Evolutionary conservation across 1,140 invertebrate species (phyloP), one percentile per base, ranked within the genome.

Genomic region (Tyrophagus putrescentiae): DNA sequence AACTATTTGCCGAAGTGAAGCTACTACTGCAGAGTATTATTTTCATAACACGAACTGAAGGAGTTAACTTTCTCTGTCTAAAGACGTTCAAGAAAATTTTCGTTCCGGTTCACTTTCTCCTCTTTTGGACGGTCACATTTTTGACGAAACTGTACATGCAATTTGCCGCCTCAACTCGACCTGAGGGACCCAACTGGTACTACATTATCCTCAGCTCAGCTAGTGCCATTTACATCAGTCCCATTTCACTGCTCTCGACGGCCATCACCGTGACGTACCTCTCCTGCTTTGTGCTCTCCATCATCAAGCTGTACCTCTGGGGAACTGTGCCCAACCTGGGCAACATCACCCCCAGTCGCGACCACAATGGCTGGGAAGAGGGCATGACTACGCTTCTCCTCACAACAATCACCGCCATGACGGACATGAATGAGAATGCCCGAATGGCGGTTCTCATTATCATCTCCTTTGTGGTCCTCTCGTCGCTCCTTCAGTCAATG

Each of bases 401-500:
- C 11, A 75, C 76, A n/a, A 60, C 76, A 16, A 77, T 79, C 68
- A 78, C 77, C 1, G 76, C 76, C 18, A 65, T 80, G 0, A 70
- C 77, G 4, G 73, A 76, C 45, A 70, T 79, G 60, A 70, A 72
- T 56, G 73, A 76, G 62, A 69, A 76, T n/a, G 71, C 76, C 27
- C 69, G 78, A 31, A 72, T 76, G 54, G 77, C 76, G 45, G 71
- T 77, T 0, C 72, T 79, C 66, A 75, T 74, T 36, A 73, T 80
- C 18, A 71, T 79, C 6, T 64, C 78, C 6, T 78, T 79, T 56
- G 76, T 79, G 57, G 76, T 77, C 39, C 62, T 74, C 6, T 77
- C 77, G 1, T 78, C 78, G 4, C 68, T 80, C 13, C 71, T 79
- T 21, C 76, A 79, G 65, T 78, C 75, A 16, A 75, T 79, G 68